Evolutionary conservation across 2,888 invertebrate genomes (phyloP).

Genomic region (Chelonus formosanus): DNA sequence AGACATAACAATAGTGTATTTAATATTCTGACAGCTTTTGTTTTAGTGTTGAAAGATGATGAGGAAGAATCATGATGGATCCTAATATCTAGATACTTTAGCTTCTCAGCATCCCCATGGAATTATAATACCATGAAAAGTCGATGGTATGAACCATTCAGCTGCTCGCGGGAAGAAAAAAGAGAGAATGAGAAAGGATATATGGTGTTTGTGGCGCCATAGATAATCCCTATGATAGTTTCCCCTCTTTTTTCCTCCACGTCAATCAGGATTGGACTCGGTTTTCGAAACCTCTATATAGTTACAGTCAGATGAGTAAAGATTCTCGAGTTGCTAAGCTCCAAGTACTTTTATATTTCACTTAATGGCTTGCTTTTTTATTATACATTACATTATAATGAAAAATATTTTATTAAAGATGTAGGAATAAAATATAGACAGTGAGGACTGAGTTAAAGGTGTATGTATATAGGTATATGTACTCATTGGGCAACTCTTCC

Average conservation of each 20-base stretch:
- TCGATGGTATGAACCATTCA: slow-evolving; percentile 11
- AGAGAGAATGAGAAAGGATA: slow-evolving; percentile 30
- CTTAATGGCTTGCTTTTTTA: too few species aligned
- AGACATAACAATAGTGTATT: too few species aligned
- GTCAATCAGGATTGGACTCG: slow-evolving; percentile 65
- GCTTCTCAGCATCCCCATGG: slow-evolving; percentile 16
- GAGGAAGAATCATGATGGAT: slow-evolving; percentile 48
- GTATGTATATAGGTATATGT: background rate
- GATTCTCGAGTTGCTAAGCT: slow-evolving; percentile 49
- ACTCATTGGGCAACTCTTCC: slow-evolving; percentile 13
- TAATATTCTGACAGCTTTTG: slow-evolving; percentile 46
- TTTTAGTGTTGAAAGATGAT: slow-evolving; percentile 45
- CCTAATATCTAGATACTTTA: background rate
- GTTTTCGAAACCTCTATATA: slow-evolving; percentile 57
- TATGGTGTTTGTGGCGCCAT: slow-evolving; percentile 61
- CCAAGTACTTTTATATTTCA: too few species aligned
- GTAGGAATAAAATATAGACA: too few species aligned
- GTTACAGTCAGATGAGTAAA: slow-evolving; percentile 52
- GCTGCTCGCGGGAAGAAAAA: slow-evolving; percentile 26
- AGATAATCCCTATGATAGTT: slow-evolving; percentile 62
- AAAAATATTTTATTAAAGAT: too few species aligned
- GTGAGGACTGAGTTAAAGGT: too few species aligned
- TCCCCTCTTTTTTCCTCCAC: slow-evolving; percentile 52
- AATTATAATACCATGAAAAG: slow-evolving; percentile 29
- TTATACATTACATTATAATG: too few species aligned